These are phyloP conservation scores for Temnothorax longispinosus DNA, from an alignment of 1,140 invertebrate genomes.

Conservation along the genomic window DNA sequence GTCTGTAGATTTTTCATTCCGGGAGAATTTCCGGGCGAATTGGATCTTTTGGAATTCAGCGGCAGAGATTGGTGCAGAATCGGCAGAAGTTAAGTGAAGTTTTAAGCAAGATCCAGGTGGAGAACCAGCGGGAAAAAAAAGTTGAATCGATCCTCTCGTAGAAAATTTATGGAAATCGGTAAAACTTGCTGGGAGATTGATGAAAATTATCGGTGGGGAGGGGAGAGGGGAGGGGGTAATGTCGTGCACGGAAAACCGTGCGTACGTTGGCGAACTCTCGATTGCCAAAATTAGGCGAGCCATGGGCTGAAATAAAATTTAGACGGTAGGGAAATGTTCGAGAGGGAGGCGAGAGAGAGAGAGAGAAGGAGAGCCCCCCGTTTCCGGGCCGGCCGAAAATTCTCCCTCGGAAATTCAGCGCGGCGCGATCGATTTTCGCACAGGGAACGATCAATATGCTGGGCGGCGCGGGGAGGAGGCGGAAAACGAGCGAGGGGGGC, in stretches of 20 bases:
- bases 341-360: background rate
- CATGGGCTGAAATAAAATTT: background rate
- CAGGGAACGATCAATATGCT: constrained; percentile 58
- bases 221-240: no score
- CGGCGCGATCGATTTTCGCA: constrained; percentile 53
- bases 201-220: background rate
- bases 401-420: constrained; percentile 38
- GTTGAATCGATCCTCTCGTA: background rate
- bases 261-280: background rate
- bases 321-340: background rate
- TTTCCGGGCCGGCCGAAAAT: constrained; percentile 31
- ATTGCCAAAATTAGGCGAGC: background rate
- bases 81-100: no score
- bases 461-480: background rate
- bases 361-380: no score
- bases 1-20: background rate
- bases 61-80: background rate
- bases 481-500: background rate
- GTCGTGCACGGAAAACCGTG: no score
- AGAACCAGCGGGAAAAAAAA: background rate
- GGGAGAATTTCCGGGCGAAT: background rate
- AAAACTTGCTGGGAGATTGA: constrained; percentile 4
- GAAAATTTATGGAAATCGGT: constrained; percentile 9
- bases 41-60: background rate
- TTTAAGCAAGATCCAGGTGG: background rate